These are phyloP conservation scores for Paratrypauchen microcephalus DNA, from an alignment of 2,797 vertebrate species.

Conservation along the genomic window DNA sequence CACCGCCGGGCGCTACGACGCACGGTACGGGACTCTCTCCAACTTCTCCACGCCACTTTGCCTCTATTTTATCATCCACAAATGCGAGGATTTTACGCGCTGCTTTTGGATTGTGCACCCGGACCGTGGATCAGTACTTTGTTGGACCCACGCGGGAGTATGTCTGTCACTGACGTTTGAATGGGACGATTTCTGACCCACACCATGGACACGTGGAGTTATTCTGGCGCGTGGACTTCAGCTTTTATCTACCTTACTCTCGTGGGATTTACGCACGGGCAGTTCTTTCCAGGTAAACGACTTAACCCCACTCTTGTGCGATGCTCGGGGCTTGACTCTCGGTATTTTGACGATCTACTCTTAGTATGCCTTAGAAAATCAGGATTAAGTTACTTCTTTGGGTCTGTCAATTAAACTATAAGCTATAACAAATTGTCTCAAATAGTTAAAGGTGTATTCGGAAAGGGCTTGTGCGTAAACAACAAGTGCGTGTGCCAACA, in stretches of 20 bases:
- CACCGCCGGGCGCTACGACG: conserved; percentile 30
- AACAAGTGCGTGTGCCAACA: conserved; percentile 1
- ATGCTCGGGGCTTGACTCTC: too few species aligned
- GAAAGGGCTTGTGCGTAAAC: not conserved
- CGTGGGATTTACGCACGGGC: conserved; percentile 56
- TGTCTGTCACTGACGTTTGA: conserved; percentile 40
- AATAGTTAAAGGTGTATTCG: not conserved
- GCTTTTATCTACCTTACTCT: conserved; percentile 49
- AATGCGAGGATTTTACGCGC: conserved; percentile 49
- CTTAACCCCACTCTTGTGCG: not conserved
- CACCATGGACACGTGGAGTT: conserved; percentile 62
- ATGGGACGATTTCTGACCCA: conserved; percentile 12
- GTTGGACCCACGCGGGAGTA: conserved; percentile 50
- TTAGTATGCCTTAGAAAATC: not conserved
- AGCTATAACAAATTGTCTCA: not conserved
- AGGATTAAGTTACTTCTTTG: not conserved
- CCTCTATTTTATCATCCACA: conserved; percentile 26
- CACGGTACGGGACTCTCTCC: conserved; percentile 19
- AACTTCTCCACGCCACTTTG: conserved; percentile 32
- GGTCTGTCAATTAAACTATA: not conserved
- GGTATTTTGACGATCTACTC: not conserved
- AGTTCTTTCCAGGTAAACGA: conserved; percentile 68
- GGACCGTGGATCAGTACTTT: conserved; percentile 25
- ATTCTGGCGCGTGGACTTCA: conserved; percentile 28
- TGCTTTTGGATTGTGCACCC: conserved; percentile 1